These are phyloP conservation scores for Papilio aristodemus DNA, from an alignment of 1,140 invertebrate species.

Conservation along the genomic window DNA sequence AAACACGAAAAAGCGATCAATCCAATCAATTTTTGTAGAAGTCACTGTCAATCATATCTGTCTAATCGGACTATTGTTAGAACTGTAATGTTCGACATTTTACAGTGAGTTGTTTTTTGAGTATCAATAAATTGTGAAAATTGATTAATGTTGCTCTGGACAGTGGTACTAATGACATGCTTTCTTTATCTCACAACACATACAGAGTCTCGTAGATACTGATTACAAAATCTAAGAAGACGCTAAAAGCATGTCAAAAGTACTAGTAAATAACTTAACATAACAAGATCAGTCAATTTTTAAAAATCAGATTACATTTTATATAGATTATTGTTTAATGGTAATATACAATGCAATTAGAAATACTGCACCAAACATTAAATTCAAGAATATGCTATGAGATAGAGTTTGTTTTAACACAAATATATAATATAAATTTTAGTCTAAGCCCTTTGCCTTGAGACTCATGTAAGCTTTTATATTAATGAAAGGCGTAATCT, in stretches of 20 bases:
- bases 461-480: slow-evolving; percentile 59
- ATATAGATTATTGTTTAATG: slow-evolving; percentile 71
- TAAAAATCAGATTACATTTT: slow-evolving; percentile 55
- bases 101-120: slow-evolving; percentile 79
- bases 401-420: slow-evolving; percentile 65
- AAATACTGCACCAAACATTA: slow-evolving; percentile 79
- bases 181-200: slow-evolving; percentile 33
- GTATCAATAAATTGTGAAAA: slow-evolving; percentile 64
- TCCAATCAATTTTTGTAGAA: slow-evolving; percentile 78
- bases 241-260: slow-evolving; percentile 53
- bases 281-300: slow-evolving; percentile 48
- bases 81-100: slow-evolving; percentile 56
- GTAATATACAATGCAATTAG: slow-evolving; percentile 79
- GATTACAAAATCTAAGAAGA: slow-evolving; percentile 12
- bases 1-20: slow-evolving; percentile 82
- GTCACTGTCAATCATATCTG: slow-evolving; percentile 62
- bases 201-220: background rate
- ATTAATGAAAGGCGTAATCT: slow-evolving; percentile 47
- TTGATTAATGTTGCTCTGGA: slow-evolving; percentile 54
- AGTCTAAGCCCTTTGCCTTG: slow-evolving; percentile 73
- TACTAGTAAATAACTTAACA: slow-evolving; percentile 50
- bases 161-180: slow-evolving; percentile 55
- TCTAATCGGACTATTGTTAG: slow-evolving; percentile 53
- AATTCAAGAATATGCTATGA: slow-evolving; percentile 74
- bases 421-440: slow-evolving; percentile 54